Evolutionary conservation across 2,113 vertebrate species (phyloP).

Genomic region (Empidonax alnorum): DNA sequence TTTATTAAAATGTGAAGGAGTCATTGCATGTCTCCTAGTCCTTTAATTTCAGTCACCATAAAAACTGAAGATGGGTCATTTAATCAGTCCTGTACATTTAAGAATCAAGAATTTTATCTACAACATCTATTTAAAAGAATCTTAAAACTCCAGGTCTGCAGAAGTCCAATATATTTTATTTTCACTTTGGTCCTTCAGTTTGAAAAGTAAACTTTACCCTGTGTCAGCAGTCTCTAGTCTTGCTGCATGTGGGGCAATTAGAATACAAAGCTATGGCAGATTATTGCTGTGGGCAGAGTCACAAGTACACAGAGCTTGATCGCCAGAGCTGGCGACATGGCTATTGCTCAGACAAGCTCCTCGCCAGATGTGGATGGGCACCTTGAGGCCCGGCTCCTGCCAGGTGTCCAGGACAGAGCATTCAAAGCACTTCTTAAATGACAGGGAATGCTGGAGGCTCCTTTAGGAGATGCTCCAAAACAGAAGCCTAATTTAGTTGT

Average conservation of each 20-base stretch:
- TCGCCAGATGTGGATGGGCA: neutral
- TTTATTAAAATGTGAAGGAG: constrained; percentile 6
- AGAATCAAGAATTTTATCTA: neutral
- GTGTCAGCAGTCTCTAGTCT: neutral
- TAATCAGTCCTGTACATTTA: neutral
- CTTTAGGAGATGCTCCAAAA: constrained; percentile 22
- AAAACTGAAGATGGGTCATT: neutral
- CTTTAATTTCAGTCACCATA: neutral
- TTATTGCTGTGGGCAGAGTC: rapidly evolving
- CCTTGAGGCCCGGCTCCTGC: neutral
- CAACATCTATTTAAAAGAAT: neutral
- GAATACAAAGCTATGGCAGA: neutral
- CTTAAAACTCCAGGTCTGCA: neutral
- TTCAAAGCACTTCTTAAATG: neutral
- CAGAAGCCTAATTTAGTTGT: constrained; percentile 15
- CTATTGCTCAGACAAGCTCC: neutral
- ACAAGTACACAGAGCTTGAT: rapidly evolving
- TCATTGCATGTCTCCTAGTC: neutral
- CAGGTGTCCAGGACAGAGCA: neutral
- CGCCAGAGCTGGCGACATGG: neutral
- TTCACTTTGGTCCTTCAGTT: neutral
- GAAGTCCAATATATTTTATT: neutral
- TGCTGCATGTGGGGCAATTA: neutral
- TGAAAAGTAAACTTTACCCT: neutral
- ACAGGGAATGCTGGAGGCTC: neutral